Conservation (phyloP, 2,888 invertebrate species). For the Xestia xanthographa region DNA sequence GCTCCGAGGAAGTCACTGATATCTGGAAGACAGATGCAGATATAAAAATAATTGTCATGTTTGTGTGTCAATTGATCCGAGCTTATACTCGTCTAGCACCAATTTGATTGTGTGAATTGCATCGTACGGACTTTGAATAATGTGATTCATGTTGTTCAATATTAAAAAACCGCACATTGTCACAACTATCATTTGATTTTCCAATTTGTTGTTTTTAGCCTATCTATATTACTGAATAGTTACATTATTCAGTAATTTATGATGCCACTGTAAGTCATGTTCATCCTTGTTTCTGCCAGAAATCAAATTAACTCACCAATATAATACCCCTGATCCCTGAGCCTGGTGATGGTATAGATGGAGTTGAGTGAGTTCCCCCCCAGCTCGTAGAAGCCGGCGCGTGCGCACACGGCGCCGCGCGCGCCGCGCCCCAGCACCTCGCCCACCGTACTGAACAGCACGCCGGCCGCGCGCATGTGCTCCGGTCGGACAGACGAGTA, state of each 20-base stretch:
- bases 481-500: slow-evolving; percentile 91
- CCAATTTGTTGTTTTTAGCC: no score
- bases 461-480: slow-evolving; percentile 91
- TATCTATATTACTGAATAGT: no score
- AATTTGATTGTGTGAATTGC: neutral
- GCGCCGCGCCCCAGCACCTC: slow-evolving; percentile 92
- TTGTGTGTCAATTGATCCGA: neutral
- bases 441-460: slow-evolving; percentile 94
- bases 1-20: slow-evolving; percentile 95
- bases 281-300: no score
- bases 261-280: no score
- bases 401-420: slow-evolving; percentile 91
- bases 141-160: no score
- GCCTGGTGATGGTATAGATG: slow-evolving; percentile 94
- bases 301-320: slow-evolving; percentile 94
- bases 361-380: slow-evolving; percentile 97
- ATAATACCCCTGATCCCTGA: slow-evolving; percentile 94
- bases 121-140: neutral
- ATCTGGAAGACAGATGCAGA: slow-evolving; percentile 78
- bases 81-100: neutral
- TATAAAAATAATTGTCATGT: neutral
- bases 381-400: slow-evolving; percentile 95
- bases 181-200: no score
- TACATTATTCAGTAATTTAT: no score
- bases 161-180: neutral